Evolutionary conservation across 2,888 invertebrate genomes (phyloP).

Genomic region (Cistogaster globosa): DNA sequence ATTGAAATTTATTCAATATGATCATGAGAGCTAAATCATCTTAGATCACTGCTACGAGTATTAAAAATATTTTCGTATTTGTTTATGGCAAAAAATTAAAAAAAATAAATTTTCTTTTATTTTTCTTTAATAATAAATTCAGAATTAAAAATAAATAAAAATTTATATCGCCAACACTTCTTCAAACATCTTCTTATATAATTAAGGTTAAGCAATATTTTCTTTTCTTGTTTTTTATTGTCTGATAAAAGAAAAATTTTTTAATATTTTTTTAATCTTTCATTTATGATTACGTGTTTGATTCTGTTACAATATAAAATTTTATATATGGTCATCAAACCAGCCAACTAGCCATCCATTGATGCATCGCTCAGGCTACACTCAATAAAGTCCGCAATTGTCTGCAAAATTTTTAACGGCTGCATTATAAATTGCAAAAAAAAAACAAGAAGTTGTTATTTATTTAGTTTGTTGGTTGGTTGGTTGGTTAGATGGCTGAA

Average conservation of each 20-base stretch:
- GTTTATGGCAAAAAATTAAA: no score
- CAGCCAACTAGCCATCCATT: constrained; percentile 3
- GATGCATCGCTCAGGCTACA: constrained; percentile 26
- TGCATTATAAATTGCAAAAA: constrained; percentile 19
- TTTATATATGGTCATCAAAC: constrained; percentile 31
- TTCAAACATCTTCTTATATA: constrained; percentile 10
- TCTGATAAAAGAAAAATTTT: constrained; percentile 33
- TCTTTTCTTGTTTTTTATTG: constrained; percentile 36
- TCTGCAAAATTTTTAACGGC: constrained; percentile 49
- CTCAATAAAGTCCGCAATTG: constrained; percentile 55
- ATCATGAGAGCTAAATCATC: no score
- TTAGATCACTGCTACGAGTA: no score
- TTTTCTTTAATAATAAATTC: no score
- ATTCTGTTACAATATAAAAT: constrained; percentile 48
- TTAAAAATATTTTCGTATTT: no score
- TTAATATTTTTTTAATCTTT: constrained; percentile 15
- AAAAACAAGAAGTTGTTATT: constrained; percentile 3
- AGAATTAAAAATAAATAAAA: no score
- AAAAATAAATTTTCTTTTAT: no score
- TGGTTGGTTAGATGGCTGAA: neutral
- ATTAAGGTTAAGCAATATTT: constrained; percentile 27
- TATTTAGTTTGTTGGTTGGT: constrained; percentile 2
- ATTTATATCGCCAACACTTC: no score
- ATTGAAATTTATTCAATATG: no score
- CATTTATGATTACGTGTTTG: constrained; percentile 52